Evolutionary conservation across 2,888 invertebrate genomes (phyloP).

Genomic region (Ligdia adustata): DNA sequence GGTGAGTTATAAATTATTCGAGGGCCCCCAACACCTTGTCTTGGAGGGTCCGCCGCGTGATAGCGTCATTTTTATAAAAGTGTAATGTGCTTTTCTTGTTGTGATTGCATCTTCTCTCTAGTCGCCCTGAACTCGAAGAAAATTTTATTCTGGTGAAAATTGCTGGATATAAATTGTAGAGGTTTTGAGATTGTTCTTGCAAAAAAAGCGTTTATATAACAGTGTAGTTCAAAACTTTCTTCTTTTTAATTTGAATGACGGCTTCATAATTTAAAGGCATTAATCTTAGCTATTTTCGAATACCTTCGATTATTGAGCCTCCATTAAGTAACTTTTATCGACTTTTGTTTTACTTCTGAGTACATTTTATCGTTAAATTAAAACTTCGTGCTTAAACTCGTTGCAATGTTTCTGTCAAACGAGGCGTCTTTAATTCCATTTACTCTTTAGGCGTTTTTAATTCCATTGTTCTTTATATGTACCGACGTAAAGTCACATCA

Average conservation of each 20-base stretch:
- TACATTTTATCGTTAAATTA: conserved; percentile 11
- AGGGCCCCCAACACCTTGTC: conserved; percentile 73
- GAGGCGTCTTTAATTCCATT: too few relatives aligned
- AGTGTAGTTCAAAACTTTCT: not conserved
- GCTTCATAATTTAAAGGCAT: conserved; percentile 2
- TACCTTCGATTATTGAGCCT: conserved; percentile 11
- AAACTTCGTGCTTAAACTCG: conserved; percentile 6
- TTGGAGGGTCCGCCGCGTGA: conserved; percentile 59
- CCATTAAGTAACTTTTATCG: conserved; percentile 15
- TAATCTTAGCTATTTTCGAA: conserved; percentile 5
- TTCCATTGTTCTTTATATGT: conserved; percentile 2
- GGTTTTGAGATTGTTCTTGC: not conserved
- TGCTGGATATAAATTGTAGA: not conserved
- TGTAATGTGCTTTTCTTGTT: conserved; percentile 76
- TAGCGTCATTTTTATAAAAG: conserved; percentile 82
- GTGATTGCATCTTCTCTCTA: conserved; percentile 60
- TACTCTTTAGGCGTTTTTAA: conserved; percentile 1
- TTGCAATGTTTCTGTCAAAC: too few relatives aligned
- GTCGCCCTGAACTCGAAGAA: conserved; percentile 6
- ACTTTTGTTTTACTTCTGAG: conserved; percentile 7
- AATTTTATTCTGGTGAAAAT: conserved; percentile 6
- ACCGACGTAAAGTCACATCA: conserved; percentile 1
- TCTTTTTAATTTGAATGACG: not conserved
- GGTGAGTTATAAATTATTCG: conserved; percentile 79
- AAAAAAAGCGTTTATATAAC: not conserved